phyloP scores from a whole-genome alignment of 2,797 vertebrate species.

The Danio tinwini region DNA sequence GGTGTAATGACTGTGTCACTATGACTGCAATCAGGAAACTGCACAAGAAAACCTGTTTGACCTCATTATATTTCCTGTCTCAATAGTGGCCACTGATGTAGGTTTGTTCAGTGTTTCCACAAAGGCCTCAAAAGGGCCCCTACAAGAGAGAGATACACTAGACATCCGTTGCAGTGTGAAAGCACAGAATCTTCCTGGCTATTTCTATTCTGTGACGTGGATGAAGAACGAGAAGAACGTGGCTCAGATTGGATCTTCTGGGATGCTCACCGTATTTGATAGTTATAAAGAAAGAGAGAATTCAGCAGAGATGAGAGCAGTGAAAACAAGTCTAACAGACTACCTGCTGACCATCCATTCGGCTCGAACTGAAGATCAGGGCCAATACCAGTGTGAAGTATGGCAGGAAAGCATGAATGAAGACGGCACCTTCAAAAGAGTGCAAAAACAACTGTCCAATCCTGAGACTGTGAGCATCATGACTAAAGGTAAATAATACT shows the following conservation, averaged over 20 bases:
- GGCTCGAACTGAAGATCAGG: conserved; percentile 75
- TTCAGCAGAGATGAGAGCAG: conserved; percentile 73
- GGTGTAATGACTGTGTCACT: neutral
- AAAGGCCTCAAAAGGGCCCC: neutral
- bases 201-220: conserved; percentile 79
- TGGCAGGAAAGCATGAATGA: conserved; percentile 68
- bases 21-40: neutral
- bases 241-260: conserved; percentile 75
- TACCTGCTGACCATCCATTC: conserved; percentile 77
- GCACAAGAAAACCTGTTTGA: neutral
- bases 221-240: conserved; percentile 66
- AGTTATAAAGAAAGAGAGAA: conserved; percentile 67
- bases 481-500: conserved; percentile 67
- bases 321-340: conserved; percentile 68
- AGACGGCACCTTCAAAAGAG: conserved; percentile 62
- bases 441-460: conserved; percentile 66
- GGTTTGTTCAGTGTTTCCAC: conserved; percentile 73
- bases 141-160: conserved; percentile 77
- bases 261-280: conserved; percentile 70
- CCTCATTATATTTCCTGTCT: neutral
- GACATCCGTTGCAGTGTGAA: conserved; percentile 75
- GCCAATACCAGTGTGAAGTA: conserved; percentile 79
- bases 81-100: conserved; percentile 60
- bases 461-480: conserved; percentile 63
- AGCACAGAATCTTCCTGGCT: conserved; percentile 57